Percentiles rank a stretch among this genome's conserved stretches.
Conservation (phyloP, 2,797 vertebrate genomes). For the Propithecus perrieri region DNA sequence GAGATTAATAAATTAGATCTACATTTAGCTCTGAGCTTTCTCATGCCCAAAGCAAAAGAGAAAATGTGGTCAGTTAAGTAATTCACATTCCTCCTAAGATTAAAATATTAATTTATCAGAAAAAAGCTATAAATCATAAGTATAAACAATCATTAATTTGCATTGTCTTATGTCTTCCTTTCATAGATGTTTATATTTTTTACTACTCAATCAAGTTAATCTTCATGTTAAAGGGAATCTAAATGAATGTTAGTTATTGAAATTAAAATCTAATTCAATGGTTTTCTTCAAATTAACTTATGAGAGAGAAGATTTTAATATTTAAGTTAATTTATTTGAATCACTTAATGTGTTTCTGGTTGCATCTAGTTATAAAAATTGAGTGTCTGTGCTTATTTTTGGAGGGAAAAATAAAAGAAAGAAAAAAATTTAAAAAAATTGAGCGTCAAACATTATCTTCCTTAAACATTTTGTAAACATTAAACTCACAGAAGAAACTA, state of each 20-base stretch:
- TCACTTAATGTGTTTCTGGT: conserved; percentile 8
- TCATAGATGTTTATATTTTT: conserved; percentile 37
- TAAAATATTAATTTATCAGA: not conserved
- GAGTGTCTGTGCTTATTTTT: not conserved
- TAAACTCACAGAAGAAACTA: conserved; percentile 16
- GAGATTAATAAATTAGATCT: not conserved
- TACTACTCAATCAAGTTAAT: not conserved
- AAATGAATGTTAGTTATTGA: conserved; percentile 19
- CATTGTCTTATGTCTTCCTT: not conserved
- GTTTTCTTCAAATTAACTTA: conserved; percentile 32
- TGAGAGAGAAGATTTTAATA: not conserved
- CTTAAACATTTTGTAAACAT: conserved; percentile 1
- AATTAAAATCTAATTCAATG: conserved; percentile 24
- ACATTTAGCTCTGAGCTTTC: not conserved
- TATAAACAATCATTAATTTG: not conserved
- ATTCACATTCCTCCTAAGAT: not conserved
- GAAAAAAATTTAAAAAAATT: not conserved
- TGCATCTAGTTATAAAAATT: conserved; percentile 32
- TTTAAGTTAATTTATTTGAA: conserved; percentile 41
- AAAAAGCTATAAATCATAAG: not conserved
- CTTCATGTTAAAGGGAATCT: not conserved
- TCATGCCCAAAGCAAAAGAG: not conserved
- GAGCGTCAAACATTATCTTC: not conserved
- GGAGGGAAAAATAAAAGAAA: too few relatives aligned
- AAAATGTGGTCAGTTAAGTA: conserved; percentile 32